Conservation (phyloP, 1,140 invertebrate species). For the Formica selysi region DNA sequence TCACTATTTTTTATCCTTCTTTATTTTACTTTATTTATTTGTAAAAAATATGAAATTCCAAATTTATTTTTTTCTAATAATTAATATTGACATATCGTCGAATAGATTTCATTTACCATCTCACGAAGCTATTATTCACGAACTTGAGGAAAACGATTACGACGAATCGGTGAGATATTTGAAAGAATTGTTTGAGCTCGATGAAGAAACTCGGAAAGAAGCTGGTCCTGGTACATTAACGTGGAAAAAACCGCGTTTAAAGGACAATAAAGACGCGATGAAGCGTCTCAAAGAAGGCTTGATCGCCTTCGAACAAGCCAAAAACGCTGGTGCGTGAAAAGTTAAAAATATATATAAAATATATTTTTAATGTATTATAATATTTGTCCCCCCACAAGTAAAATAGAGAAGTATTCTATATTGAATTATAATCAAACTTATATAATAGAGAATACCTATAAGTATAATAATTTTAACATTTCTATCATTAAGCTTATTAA, state of each 20-base stretch:
- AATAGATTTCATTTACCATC: conserved; percentile 85
- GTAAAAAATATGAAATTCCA: not conserved
- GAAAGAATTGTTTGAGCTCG: conserved; percentile 86
- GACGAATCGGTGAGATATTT: conserved; percentile 85
- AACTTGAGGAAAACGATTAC: conserved; percentile 86
- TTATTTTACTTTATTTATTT: not conserved
- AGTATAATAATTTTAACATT: not conserved
- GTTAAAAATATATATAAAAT: not conserved
- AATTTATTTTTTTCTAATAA: conserved; percentile 2
- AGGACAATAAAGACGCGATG: conserved; percentile 83
- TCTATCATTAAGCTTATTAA: not conserved
- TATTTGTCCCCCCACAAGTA: not conserved
- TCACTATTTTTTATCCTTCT: not conserved
- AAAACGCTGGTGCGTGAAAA: conserved; percentile 32
- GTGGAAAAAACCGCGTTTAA: conserved; percentile 79
- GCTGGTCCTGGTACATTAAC: conserved; percentile 85
- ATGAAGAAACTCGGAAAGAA: conserved; percentile 83
- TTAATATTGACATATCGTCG: not conserved
- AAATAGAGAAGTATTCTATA: not conserved
- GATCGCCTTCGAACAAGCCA: conserved; percentile 83
- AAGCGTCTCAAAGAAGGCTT: conserved; percentile 84
- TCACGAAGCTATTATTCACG: conserved; percentile 86
- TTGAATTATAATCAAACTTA: not conserved
- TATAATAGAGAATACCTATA: not conserved
- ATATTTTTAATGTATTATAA: not conserved